Evolutionary conservation across 1,140 invertebrate species (phyloP).

Genomic region (Manduca sexta): DNA sequence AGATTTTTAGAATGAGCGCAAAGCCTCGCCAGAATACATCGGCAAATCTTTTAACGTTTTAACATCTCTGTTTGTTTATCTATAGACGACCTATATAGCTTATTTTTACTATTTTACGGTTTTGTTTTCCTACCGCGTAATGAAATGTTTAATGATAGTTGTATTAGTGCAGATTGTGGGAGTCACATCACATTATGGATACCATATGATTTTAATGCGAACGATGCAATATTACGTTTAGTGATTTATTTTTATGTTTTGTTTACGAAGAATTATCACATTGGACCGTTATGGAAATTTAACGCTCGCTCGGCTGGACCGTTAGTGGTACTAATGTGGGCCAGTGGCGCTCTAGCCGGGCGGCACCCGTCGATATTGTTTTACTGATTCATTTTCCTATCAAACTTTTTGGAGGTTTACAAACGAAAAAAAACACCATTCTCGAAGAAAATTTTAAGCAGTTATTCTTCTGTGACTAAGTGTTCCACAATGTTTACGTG

Average conservation of each 20-base stretch:
- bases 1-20: no score
- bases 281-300: constrained; percentile 64
- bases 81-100: constrained; percentile 66
- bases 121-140: constrained; percentile 70
- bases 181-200: constrained; percentile 52
- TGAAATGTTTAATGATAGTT: constrained; percentile 65
- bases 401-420: constrained; percentile 72
- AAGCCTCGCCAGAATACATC: constrained; percentile 23
- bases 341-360: constrained; percentile 25
- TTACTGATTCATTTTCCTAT: constrained; percentile 66
- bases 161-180: constrained; percentile 56
- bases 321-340: not conserved
- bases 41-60: constrained; percentile 47
- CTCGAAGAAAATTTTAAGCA: constrained; percentile 51
- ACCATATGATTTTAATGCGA: constrained; percentile 44
- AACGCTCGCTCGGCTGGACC: constrained; percentile 31
- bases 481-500: constrained; percentile 51
- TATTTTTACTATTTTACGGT: constrained; percentile 70
- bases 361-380: constrained; percentile 33
- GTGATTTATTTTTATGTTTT: constrained; percentile 39
- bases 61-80: constrained; percentile 62
- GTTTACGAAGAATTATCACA: constrained; percentile 43
- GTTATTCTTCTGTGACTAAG: constrained; percentile 60
- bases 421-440: constrained; percentile 59
- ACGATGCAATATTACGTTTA: constrained; percentile 55